Conservation (phyloP, 2,888 invertebrate genomes). For the Baccha elongata region DNA sequence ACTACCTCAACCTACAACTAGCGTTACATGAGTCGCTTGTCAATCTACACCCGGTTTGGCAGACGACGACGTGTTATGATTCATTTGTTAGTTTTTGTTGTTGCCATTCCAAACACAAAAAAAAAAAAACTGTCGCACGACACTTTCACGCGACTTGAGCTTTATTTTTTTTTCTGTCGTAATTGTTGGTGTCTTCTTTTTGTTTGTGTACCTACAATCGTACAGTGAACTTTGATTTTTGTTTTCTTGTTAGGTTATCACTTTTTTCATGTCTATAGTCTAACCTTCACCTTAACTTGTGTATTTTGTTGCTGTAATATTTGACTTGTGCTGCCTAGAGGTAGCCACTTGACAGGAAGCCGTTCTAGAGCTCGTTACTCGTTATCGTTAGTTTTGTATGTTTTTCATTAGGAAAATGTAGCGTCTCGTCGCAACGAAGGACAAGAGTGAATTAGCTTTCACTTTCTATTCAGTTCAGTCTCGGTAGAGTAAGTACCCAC, state of each 20-base stretch:
- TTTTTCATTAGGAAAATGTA: conserved; percentile 36
- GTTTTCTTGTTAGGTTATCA: conserved; percentile 16
- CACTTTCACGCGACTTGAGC: conserved; percentile 65
- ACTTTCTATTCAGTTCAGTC: conserved; percentile 46
- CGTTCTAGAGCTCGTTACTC: conserved; percentile 23
- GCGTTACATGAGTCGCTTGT: conserved; percentile 54
- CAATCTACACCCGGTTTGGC: conserved; percentile 45
- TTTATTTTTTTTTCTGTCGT: conserved; percentile 41
- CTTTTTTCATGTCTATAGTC: conserved; percentile 34
- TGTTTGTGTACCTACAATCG: conserved; percentile 24
- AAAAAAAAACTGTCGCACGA: conserved; percentile 62
- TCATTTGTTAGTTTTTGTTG: conserved; percentile 42
- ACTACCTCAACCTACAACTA: conserved; percentile 19
- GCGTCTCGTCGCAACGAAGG: too few relatives aligned
- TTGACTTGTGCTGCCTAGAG: conserved; percentile 21
- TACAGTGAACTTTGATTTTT: conserved; percentile 60
- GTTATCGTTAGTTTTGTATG: conserved; percentile 34
- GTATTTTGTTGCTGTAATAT: conserved; percentile 22
- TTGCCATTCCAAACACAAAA: conserved; percentile 31
- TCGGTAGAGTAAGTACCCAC: neutral
- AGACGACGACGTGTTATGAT: conserved; percentile 52
- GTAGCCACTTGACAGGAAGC: conserved; percentile 27
- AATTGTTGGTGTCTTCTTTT: conserved; percentile 15
- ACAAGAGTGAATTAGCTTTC: conserved; percentile 51
- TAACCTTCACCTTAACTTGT: conserved; percentile 61